Conservation (phyloP, 2,113 vertebrate species). For the Heptranchias perlo region DNA sequence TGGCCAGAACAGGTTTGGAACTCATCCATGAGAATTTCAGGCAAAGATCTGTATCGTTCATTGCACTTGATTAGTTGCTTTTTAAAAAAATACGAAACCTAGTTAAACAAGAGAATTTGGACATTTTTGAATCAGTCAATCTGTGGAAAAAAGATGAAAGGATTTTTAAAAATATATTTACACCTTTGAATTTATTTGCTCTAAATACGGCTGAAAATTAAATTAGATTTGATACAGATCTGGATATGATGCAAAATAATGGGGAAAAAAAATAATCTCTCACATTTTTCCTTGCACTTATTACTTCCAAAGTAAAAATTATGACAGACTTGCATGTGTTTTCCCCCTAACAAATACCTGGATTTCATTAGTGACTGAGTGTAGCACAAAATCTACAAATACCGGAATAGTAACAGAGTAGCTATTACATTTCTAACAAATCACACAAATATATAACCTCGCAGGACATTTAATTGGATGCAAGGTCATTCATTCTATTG, state of each 20-base stretch:
- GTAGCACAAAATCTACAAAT: neutral
- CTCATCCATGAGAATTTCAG: neutral
- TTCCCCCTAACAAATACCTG: neutral
- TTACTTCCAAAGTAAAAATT: neutral
- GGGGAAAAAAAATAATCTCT: neutral
- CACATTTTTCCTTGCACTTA: neutral
- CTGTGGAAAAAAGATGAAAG: neutral
- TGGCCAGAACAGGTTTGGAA: neutral
- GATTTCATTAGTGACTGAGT: neutral
- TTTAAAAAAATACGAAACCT: neutral
- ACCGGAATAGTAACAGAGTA: neutral
- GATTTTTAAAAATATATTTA: neutral
- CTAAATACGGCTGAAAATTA: neutral
- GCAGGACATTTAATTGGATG: neutral
- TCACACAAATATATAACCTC: neutral
- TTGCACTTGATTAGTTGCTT: neutral
- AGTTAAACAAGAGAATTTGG: too few species aligned
- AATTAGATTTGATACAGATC: neutral
- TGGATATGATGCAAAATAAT: neutral
- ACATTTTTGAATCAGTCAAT: neutral
- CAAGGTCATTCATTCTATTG: neutral
- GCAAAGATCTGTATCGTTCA: neutral
- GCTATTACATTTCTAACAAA: neutral
- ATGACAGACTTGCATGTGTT: neutral
- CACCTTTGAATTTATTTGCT: neutral